Evolutionary conservation across 2,113 vertebrate genomes (phyloP).

Genomic region (Piliocolobus tephrosceles): DNA sequence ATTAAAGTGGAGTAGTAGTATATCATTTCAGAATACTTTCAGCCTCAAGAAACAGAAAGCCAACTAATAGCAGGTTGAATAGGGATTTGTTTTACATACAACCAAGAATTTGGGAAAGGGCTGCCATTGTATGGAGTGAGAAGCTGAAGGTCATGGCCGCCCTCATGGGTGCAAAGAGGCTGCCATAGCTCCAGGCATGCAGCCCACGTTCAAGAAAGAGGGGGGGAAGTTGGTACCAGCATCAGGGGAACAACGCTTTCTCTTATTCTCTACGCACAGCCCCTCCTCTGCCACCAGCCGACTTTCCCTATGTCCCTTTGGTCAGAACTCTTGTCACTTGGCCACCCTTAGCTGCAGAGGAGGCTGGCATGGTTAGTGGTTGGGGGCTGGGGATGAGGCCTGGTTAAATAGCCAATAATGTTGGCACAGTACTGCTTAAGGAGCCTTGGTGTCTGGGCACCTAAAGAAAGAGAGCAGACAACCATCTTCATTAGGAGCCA

Average conservation of each 20-base stretch:
- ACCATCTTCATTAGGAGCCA: no score
- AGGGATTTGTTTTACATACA: not conserved
- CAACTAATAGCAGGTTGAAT: not conserved
- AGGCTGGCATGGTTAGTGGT: not conserved
- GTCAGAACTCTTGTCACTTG: not conserved
- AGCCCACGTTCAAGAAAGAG: not conserved
- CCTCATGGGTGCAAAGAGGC: not conserved
- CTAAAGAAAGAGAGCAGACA: no score
- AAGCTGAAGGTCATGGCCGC: not conserved
- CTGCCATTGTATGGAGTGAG: not conserved
- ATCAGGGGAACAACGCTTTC: not conserved
- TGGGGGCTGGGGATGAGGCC: not conserved
- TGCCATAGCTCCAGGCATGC: not conserved
- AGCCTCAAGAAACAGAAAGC: not conserved
- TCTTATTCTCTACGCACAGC: not conserved
- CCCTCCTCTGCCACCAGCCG: not conserved
- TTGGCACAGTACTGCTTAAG: not conserved
- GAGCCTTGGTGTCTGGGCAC: no score
- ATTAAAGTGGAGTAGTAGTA: not conserved
- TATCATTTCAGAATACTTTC: not conserved
- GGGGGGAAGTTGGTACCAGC: not conserved
- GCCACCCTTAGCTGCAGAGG: not conserved
- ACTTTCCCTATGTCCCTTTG: not conserved
- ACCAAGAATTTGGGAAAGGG: not conserved
- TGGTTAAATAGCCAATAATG: not conserved